Evolutionary conservation across 2,888 invertebrate genomes (phyloP).

Genomic region (Iselma pallidipennis): DNA sequence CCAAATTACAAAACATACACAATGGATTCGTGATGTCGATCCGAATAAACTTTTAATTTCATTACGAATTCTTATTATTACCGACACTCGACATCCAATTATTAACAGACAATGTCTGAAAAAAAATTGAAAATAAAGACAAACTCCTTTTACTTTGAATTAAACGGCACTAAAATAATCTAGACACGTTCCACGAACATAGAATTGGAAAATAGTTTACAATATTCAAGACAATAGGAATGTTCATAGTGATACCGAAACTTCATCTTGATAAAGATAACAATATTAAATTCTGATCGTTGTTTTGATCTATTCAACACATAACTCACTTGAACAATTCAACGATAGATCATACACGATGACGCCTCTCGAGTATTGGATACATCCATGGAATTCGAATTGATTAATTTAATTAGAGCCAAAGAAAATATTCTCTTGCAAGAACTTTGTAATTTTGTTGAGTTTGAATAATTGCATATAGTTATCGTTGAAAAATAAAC

Average conservation of each 20-base stretch:
- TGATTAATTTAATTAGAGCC: neutral
- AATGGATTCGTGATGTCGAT: constrained; percentile 22
- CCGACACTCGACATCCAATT: constrained; percentile 7
- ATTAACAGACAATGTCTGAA: neutral
- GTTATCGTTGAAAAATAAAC: no score
- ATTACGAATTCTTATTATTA: constrained; percentile 10
- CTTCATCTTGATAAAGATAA: constrained; percentile 9
- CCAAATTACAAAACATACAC: constrained; percentile 30
- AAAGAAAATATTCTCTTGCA: no score
- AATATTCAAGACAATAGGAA: constrained; percentile 6
- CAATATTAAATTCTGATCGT: constrained; percentile 28
- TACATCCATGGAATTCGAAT: neutral
- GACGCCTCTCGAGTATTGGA: constrained; percentile 15
- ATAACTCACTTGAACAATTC: constrained; percentile 12
- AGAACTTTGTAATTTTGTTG: no score
- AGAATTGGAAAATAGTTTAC: constrained; percentile 14
- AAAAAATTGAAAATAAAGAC: neutral
- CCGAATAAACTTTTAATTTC: constrained; percentile 27
- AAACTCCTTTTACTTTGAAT: neutral
- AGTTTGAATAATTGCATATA: no score
- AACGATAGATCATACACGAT: constrained; percentile 12
- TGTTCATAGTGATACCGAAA: constrained; percentile 4
- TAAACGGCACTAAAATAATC: neutral
- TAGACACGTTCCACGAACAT: neutral
- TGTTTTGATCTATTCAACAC: constrained; percentile 16